Evolutionary conservation across 2,113 vertebrate genomes (phyloP).

Genomic region (Microcebus lehilahytsara): DNA sequence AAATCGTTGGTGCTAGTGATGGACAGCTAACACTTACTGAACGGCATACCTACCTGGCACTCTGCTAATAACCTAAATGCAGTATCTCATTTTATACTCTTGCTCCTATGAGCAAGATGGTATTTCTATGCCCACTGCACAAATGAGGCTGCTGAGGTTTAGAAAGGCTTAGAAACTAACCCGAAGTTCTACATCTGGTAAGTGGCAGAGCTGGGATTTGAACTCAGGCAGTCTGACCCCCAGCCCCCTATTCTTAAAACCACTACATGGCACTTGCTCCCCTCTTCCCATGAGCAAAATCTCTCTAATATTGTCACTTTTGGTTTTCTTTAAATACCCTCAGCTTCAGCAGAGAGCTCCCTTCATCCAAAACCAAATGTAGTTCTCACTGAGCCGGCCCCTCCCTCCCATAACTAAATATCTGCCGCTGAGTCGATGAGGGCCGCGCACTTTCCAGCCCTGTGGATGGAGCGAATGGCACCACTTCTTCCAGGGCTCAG

Average conservation of each 20-base stretch:
- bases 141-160: not conserved
- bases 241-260: fast-evolving
- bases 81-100: not conserved
- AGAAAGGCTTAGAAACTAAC: not conserved
- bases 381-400: not conserved
- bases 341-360: not conserved
- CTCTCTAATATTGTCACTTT: not conserved
- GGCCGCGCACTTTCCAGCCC: not conserved
- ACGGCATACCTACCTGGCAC: not conserved
- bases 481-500: conserved; percentile 51
- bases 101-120: fast-evolving
- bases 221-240: not conserved
- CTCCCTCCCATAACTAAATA: not conserved
- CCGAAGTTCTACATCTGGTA: not conserved
- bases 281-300: not conserved
- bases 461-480: conserved; percentile 43
- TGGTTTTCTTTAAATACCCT: conserved; percentile 2
- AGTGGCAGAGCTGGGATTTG: not conserved
- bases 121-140: fast-evolving
- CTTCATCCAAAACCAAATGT: conserved; percentile 16
- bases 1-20: fast-evolving
- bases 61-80: not conserved
- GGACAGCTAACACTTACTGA: not conserved
- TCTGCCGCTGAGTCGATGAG: conserved; percentile 8
- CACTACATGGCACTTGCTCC: not conserved